Conservation (phyloP, 2,888 invertebrate genomes). For the Blera fallax region DNA sequence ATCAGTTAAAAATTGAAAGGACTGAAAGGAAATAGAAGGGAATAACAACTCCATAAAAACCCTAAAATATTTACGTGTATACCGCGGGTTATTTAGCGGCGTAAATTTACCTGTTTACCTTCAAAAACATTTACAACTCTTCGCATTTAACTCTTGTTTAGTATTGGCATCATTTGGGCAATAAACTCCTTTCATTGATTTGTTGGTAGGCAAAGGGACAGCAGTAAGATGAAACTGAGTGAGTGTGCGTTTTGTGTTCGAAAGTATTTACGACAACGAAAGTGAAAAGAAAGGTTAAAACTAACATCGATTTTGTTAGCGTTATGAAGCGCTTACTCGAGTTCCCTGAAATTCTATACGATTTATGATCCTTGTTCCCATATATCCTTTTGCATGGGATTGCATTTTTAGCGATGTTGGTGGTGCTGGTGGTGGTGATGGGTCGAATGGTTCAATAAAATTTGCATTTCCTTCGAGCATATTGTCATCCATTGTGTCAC, state of each 20-base stretch:
- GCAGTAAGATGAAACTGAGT: not conserved
- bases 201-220: not conserved
- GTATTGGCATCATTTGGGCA: constrained; percentile 63
- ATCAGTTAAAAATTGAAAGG: constrained; percentile 66
- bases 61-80: constrained; percentile 49
- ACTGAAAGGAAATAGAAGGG: constrained; percentile 22
- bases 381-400: constrained; percentile 50
- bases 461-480: constrained; percentile 52
- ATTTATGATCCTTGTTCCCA: constrained; percentile 58
- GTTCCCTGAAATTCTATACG: constrained; percentile 47
- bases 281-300: constrained; percentile 68
- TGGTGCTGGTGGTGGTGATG: not conserved
- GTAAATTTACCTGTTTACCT: constrained; percentile 37
- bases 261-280: constrained; percentile 66
- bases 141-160: constrained; percentile 64
- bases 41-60: constrained; percentile 41
- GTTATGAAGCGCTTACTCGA: constrained; percentile 53
- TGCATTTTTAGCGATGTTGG: constrained; percentile 40
- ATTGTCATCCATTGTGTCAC: constrained; percentile 55
- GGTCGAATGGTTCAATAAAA: constrained; percentile 59
- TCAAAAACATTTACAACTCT: constrained; percentile 56
- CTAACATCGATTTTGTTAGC: constrained; percentile 44
- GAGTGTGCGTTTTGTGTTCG: not conserved
- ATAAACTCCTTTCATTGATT: constrained; percentile 67
- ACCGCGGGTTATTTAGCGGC: constrained; percentile 45